A percentile compares a stretch with the other conserved stretches of the same genome.
These are phyloP conservation scores for Catalaphyllia jardinei DNA, from an alignment of 64 coral and sea anemone genomes.

Conservation along the genomic window DNA sequence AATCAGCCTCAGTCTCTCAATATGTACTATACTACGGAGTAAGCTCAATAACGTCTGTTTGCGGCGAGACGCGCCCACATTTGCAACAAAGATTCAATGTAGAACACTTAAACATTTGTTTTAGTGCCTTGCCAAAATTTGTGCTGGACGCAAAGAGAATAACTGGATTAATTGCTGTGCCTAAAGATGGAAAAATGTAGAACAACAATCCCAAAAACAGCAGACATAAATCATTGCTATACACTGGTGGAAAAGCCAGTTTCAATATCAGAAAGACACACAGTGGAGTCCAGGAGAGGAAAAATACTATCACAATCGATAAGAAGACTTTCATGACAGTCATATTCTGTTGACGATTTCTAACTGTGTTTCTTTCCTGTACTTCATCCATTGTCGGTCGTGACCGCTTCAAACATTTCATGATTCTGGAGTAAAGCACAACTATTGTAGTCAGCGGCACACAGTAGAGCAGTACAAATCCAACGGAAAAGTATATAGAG, in stretches of 20 bases:
- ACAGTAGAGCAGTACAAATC: slow-evolving; percentile 1
- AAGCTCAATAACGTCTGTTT: too few species aligned
- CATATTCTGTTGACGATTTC: background rate
- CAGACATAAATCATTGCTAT: background rate
- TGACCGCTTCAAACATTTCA: background rate
- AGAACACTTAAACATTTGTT: background rate
- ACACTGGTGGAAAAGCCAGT: background rate
- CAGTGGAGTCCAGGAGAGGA: slow-evolving; percentile 1
- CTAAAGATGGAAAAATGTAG: slow-evolving; percentile 5
- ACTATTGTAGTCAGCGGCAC: background rate
- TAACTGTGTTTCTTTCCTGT: background rate
- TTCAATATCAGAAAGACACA: background rate
- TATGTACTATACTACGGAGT: too few species aligned
- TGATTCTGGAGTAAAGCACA: background rate
- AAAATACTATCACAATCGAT: background rate
- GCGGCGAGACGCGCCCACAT: background rate
- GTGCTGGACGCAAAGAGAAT: slow-evolving; percentile 13
- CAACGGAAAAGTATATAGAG: background rate
- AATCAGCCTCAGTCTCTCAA: too few species aligned
- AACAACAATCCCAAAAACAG: background rate
- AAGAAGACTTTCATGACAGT: background rate
- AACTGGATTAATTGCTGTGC: background rate
- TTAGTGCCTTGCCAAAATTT: background rate
- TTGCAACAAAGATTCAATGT: background rate
- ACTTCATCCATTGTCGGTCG: background rate